phyloP scores from a whole-genome alignment of 2,113 vertebrate genomes.

The Nothoprocta pentlandii region DNA sequence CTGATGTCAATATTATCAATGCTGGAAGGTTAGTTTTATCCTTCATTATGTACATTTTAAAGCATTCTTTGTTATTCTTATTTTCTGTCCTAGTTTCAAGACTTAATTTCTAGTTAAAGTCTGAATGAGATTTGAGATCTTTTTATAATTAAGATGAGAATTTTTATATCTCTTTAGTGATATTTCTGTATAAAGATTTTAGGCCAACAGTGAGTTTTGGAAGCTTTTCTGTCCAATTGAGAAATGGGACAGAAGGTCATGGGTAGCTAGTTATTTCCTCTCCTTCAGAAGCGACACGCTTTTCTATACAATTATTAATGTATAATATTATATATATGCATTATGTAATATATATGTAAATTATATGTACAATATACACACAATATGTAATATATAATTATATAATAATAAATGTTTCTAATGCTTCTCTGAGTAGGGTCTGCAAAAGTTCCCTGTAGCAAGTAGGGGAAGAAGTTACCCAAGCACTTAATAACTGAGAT shows the following conservation, averaged over 20 bases:
- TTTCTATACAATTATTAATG: neutral
- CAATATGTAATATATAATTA: too few species aligned
- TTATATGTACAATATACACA: too few species aligned
- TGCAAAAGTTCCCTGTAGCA: neutral
- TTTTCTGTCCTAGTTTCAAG: neutral
- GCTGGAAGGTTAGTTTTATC: slow-evolving; percentile 88
- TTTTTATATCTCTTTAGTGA: neutral
- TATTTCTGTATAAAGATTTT: neutral
- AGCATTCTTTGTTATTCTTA: neutral
- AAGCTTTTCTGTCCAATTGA: neutral
- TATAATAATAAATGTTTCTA: neutral
- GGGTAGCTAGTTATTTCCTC: neutral
- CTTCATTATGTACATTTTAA: neutral
- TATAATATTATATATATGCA: too few species aligned
- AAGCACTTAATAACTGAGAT: neutral
- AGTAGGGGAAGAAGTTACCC: neutral
- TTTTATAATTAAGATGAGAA: neutral
- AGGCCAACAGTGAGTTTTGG: neutral
- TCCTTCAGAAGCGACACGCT: neutral
- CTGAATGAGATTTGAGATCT: neutral
- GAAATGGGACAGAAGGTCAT: neutral
- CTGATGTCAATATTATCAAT: slow-evolving; percentile 89
- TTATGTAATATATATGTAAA: too few species aligned
- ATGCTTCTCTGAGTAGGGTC: neutral
- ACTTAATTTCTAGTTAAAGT: neutral